These are phyloP conservation scores for Choloepus hoffmanni DNA, from an alignment of 2,113 vertebrate species.

Conservation along the genomic window DNA sequence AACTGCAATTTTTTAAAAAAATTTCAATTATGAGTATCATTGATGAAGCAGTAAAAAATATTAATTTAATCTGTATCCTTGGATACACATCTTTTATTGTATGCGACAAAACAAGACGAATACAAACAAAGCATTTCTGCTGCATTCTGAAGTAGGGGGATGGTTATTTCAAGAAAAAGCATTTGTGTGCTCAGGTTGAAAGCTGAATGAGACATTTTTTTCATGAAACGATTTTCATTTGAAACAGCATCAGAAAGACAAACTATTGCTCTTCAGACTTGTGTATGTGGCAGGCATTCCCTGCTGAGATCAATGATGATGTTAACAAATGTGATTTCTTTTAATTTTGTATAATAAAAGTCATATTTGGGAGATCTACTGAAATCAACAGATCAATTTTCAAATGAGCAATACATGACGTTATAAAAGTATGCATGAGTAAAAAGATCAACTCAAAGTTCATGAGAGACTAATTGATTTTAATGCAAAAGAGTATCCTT, in stretches of 20 bases:
- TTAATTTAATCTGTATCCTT: background rate
- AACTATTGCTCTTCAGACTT: background rate
- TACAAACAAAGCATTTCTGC: background rate
- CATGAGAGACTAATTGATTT: background rate
- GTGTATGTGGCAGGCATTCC: background rate
- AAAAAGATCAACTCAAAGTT: background rate
- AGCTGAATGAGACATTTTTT: background rate
- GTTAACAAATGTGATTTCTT: slow-evolving; percentile 5
- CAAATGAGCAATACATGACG: background rate
- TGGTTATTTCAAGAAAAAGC: slow-evolving; percentile 6
- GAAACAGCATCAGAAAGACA: background rate
- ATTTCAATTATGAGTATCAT: background rate
- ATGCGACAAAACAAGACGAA: background rate
- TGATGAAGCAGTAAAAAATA: background rate
- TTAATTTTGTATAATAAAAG: slow-evolving; percentile 9
- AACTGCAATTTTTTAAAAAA: background rate
- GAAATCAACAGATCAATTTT: background rate
- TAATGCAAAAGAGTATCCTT: background rate
- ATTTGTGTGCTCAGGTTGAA: background rate
- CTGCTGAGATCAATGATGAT: background rate
- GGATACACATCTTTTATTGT: background rate
- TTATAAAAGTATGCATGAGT: too few species aligned
- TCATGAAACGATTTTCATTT: background rate
- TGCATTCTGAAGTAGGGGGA: background rate
- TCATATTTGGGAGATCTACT: background rate